A percentile compares a stretch with the other conserved stretches of the same genome.
These are phyloP conservation scores for Beroe ovata DNA, from an alignment of 37 sponge, comb jelly and placozoan species.

Conservation along the genomic window DNA sequence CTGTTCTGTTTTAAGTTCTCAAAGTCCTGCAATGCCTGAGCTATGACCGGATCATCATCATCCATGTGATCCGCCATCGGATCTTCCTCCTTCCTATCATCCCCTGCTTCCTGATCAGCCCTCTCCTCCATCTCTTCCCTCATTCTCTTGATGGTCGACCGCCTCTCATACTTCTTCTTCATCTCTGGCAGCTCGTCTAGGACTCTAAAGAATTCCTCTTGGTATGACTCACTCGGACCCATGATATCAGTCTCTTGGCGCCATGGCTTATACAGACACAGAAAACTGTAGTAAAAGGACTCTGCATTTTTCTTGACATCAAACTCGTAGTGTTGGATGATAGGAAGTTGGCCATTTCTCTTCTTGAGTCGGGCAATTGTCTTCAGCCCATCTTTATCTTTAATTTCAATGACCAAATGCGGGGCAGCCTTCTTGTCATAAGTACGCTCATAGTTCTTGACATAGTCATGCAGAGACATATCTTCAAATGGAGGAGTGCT, in stretches of 20 bases:
- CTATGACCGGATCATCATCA: background rate
- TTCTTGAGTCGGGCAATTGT: background rate
- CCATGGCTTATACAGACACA: slow-evolving; percentile 16
- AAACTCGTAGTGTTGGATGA: background rate
- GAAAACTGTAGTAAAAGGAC: background rate
- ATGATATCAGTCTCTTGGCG: background rate
- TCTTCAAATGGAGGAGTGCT: background rate
- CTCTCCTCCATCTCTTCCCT: slow-evolving; percentile 16
- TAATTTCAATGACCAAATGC: background rate
- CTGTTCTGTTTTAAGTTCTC: background rate
- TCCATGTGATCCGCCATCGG: background rate
- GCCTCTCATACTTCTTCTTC: background rate
- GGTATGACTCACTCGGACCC: background rate
- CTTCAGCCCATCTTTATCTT: background rate
- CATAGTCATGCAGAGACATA: background rate
- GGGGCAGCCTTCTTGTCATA: background rate
- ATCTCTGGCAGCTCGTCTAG: background rate
- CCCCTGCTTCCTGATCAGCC: background rate
- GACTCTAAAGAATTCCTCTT: background rate
- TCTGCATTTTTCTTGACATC: background rate
- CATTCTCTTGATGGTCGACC: background rate
- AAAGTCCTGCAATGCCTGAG: background rate
- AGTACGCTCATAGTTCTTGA: background rate
- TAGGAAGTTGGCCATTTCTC: background rate
- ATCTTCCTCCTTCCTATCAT: background rate